phyloP scores from a whole-genome alignment of 2,888 invertebrate genomes.

The Andricus quercusramuli region DNA sequence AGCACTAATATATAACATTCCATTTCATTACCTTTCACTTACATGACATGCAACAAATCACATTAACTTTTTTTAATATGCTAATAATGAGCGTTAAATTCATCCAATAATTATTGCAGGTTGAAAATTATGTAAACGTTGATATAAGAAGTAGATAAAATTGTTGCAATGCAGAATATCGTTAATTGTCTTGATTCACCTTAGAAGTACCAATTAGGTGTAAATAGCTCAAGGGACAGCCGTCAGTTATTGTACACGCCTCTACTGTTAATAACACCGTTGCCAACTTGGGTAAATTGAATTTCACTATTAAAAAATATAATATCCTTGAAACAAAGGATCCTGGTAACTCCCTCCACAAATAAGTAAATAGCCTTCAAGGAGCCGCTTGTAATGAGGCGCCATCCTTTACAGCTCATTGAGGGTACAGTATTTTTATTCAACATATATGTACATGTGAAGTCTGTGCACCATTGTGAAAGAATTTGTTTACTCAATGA shows the following conservation, averaged over 20 bases:
- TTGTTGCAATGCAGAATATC: not conserved
- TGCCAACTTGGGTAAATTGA: conserved; percentile 32
- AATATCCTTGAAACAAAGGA: conserved; percentile 30
- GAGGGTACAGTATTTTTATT: conserved; percentile 1
- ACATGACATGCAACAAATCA: not conserved
- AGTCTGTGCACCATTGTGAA: conserved; percentile 56
- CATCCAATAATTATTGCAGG: not conserved
- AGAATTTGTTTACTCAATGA: conserved; percentile 60
- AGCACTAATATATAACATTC: not conserved
- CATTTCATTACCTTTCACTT: not conserved
- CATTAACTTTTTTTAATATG: not conserved
- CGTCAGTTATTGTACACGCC: conserved; percentile 13
- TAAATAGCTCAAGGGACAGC: conserved; percentile 34
- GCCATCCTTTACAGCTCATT: conserved; percentile 36
- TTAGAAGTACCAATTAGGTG: conserved; percentile 22
- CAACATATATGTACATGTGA: not conserved
- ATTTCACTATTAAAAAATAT: not conserved
- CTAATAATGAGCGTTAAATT: not conserved
- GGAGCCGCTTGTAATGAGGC: conserved; percentile 52
- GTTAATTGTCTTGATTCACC: not conserved
- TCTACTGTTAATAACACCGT: conserved; percentile 19
- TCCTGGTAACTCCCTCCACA: conserved; percentile 3
- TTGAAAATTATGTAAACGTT: not conserved
- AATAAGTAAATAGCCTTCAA: conserved; percentile 22
- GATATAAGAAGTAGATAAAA: not conserved